Conservation (phyloP, 1,140 invertebrate genomes). For the Aphelenchoides avenae region DNA sequence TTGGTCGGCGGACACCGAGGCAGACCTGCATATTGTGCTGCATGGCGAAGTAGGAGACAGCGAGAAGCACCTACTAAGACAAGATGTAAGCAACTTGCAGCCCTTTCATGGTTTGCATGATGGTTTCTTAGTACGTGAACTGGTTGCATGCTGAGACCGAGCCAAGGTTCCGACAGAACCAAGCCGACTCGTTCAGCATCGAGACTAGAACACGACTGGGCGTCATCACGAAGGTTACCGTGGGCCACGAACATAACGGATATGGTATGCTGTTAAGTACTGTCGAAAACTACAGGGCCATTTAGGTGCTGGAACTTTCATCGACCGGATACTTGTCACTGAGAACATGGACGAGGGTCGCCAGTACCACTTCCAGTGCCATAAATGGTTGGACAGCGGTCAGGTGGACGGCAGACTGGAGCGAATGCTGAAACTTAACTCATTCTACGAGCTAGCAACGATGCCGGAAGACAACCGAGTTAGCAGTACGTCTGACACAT, state of each 20-base stretch:
- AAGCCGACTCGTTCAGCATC: conserved; percentile 32
- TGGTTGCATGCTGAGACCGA: conserved; percentile 37
- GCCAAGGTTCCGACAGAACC: conserved; percentile 31
- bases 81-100: conserved; percentile 19
- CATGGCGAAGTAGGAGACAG: conserved; percentile 22
- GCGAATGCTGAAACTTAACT: conserved; percentile 27
- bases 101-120: background rate
- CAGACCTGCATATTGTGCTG: conserved; percentile 32
- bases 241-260: conserved; percentile 37
- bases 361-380: conserved; percentile 39
- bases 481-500: conserved; percentile 6
- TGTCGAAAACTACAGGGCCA: too few relatives aligned
- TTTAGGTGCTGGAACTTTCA: conserved; percentile 42
- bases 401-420: conserved; percentile 47
- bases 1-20: conserved; percentile 45
- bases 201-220: conserved; percentile 25
- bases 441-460: conserved; percentile 35
- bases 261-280: conserved; percentile 26
- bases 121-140: conserved; percentile 43
- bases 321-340: conserved; percentile 36
- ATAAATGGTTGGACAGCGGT: conserved; percentile 46
- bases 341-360: conserved; percentile 34
- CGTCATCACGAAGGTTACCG: conserved; percentile 23
- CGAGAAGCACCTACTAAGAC: conserved; percentile 27
- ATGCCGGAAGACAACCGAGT: conserved; percentile 30